phyloP scores from a whole-genome alignment of 2,888 invertebrate species.

The Acheta domesticus region DNA sequence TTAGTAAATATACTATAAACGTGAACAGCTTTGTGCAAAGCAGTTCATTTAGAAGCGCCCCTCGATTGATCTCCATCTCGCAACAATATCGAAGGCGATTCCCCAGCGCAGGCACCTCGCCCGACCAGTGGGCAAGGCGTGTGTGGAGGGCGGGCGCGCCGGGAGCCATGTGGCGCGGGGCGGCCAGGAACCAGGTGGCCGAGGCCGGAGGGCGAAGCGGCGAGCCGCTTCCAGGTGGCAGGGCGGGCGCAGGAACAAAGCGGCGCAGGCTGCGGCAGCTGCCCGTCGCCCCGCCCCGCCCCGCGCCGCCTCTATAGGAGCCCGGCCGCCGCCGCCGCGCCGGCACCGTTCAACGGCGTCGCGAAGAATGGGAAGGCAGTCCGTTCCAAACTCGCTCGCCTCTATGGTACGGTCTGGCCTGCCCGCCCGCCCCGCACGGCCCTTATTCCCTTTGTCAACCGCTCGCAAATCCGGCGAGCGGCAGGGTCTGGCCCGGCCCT shows the following conservation, averaged over 20 bases:
- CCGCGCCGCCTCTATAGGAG: neutral
- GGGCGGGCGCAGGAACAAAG: neutral
- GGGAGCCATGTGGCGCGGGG: neutral
- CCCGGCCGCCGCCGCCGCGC: neutral
- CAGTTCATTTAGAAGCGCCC: too few relatives aligned
- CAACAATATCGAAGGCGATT: too few relatives aligned
- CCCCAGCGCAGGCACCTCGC: too few relatives aligned
- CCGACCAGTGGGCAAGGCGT: too few relatives aligned
- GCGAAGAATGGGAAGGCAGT: constrained; percentile 1
- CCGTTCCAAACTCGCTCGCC: neutral
- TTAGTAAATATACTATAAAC: too few relatives aligned
- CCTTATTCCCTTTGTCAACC: neutral
- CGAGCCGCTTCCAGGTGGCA: neutral
- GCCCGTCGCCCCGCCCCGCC: neutral
- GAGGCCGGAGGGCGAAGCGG: neutral
- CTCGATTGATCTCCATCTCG: too few relatives aligned
- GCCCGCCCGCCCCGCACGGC: neutral
- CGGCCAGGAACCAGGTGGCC: neutral
- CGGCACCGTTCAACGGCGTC: neutral
- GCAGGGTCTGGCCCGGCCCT: too few relatives aligned
- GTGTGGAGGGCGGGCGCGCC: too few relatives aligned
- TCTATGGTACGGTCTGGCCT: neutral
- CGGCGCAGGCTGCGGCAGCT: neutral
- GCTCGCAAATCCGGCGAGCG: neutral
- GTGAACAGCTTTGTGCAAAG: too few relatives aligned